Evolutionary conservation across 2,797 vertebrate genomes (phyloP).

Genomic region (Smutsia temminckii): DNA sequence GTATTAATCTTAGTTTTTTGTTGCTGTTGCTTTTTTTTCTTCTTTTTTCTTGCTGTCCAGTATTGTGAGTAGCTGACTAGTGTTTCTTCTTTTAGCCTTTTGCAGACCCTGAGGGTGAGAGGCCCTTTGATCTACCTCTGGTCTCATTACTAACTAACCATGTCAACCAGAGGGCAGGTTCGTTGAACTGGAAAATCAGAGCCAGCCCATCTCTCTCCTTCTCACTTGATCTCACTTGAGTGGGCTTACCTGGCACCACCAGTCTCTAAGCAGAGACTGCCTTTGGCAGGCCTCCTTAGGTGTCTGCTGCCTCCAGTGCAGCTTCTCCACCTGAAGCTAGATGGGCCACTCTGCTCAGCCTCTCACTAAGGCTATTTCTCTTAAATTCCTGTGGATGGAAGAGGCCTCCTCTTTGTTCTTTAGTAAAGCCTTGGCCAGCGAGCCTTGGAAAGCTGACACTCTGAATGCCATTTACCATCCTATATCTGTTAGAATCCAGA

Average conservation of each 20-base stretch:
- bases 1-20: not conserved
- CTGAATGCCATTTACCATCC: not conserved
- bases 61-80: not conserved
- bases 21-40: not conserved
- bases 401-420: not conserved
- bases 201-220: not conserved
- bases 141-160: not conserved
- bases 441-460: not conserved
- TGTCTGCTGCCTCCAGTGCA: fast-evolving
- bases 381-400: not conserved
- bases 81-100: not conserved
- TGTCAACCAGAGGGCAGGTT: not conserved
- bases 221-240: not conserved
- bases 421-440: not conserved
- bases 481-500: not conserved
- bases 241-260: not conserved
- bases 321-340: not conserved
- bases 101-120: not conserved
- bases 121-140: not conserved
- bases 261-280: not conserved
- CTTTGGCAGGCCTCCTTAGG: not conserved
- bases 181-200: not conserved
- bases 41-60: not conserved
- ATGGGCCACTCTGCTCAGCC: not conserved
- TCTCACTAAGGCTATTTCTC: not conserved